Evolutionary conservation across 2,797 vertebrate genomes (phyloP).

Genomic region (Sphenopsis melanotis): DNA sequence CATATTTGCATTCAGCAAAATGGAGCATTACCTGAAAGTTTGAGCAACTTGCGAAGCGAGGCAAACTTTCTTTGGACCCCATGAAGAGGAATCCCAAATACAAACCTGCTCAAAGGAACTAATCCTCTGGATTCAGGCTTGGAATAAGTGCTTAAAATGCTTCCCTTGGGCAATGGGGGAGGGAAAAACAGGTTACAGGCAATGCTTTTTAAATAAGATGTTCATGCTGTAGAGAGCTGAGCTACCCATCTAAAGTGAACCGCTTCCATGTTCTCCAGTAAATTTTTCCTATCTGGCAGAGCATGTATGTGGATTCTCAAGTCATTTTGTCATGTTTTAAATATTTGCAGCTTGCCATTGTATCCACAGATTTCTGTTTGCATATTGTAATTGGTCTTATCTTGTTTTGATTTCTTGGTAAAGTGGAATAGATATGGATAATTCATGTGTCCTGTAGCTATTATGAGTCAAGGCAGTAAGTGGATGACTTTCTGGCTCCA

Average conservation of each 20-base stretch:
- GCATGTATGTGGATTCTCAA: constrained; percentile 23
- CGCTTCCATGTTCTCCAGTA: background rate
- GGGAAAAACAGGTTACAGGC: constrained; percentile 55
- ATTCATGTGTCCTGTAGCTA: constrained; percentile 71
- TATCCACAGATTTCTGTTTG: constrained; percentile 49
- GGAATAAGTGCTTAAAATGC: constrained; percentile 46
- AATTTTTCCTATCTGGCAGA: constrained; percentile 43
- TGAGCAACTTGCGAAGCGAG: constrained; percentile 68
- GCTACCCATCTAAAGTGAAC: constrained; percentile 58
- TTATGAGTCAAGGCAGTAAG: constrained; percentile 63
- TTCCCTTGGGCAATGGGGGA: constrained; percentile 61
- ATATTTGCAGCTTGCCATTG: constrained; percentile 26
- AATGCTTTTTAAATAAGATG: constrained; percentile 65
- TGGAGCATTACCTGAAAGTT: constrained; percentile 70
- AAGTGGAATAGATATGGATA: constrained; percentile 64
- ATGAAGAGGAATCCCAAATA: constrained; percentile 49
- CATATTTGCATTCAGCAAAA: constrained; percentile 59
- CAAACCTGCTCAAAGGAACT: constrained; percentile 60
- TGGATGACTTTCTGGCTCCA: constrained; percentile 69
- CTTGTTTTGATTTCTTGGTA: constrained; percentile 70
- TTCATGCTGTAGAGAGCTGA: constrained; percentile 9
- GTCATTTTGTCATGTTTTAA: constrained; percentile 48
- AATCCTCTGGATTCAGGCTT: constrained; percentile 49
- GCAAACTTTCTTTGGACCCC: constrained; percentile 72
- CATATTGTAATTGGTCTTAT: constrained; percentile 56